Evolutionary conservation across 2,113 vertebrate genomes (phyloP), one percentile per base, ranked within the genome.

Genomic region (Aspidoscelis tigris): DNA sequence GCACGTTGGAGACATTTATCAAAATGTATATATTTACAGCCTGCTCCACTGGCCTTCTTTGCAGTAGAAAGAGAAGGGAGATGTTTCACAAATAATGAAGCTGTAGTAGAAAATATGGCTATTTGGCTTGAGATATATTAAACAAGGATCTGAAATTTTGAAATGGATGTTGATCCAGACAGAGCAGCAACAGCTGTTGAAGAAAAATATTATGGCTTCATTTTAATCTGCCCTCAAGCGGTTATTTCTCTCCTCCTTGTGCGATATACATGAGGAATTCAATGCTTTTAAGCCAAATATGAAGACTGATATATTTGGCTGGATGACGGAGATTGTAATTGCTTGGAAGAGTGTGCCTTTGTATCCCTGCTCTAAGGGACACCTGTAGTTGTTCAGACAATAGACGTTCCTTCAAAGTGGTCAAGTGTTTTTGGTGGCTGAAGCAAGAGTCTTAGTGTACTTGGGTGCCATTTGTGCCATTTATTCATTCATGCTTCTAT

Each of bases 121-220:
- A 64, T 83, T 88, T 78, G 80, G 91, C 78, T 69, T 90, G 61
- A 76, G 82, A 7, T 71, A 66, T 70, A 44, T 64, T 86, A 82
- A 72, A 74, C 33, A 87, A 65, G 22, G 83, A 74, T 80, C 80
- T 85, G 86, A 76, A n/a, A 84, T 84, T 82, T 69, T 0, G 71
- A 86, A 89, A 78, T 84, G 64, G 69, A 10, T 70, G 61, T 85
- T 89, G 24, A 26, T 71, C 66, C 47, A 82, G 18, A 81, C 72
- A 90, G 66, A 88, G 75, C 76, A 83, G 33, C 53, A 79, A 58
- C 83, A 90, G 75, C 71, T 84, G 66, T 89, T 80, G 77, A 85
- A 89, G 4, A 20, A 66, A 6, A 66, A 0, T 58, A 74, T 83
- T 87, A 50, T 72, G 24, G 14, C 85, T 89, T 66, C 76, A 86